Evolutionary conservation across 2,888 invertebrate species (phyloP), one percentile per base, ranked within the genome.

Genomic region (Limenitis camilla): DNA sequence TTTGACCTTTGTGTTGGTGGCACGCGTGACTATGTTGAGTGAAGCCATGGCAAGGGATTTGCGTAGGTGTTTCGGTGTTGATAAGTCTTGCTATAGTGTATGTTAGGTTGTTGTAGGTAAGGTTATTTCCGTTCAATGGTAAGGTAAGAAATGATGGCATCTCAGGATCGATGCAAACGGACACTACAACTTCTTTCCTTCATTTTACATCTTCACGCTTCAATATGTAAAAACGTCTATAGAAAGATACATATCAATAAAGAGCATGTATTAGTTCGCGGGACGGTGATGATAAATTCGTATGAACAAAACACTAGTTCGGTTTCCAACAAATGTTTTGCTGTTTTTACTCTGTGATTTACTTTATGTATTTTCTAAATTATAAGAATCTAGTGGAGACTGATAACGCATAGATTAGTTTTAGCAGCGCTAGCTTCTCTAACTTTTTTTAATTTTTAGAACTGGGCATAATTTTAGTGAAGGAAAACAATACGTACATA

Each of bases 321-420:
- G 74, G 60, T 64, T 62, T 58, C 76, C 79, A 75, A 79, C 73
- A 78, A 76, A 81, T 82, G 70, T 78, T 84, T 86, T 83, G 87
- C 87, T 80, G 71, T 80, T 86, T 81, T 77, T 75, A 81, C 80
- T 83, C 86, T 87, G 87, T 86, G 86, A 87, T 86, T 87, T 84
- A 82, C 78, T 81, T 86, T 86, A 84, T 77, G 82, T 78, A 82
- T 82, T 81, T 78, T 85, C 84, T 86, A 86, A 85, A 87, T 84
- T 85, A 69, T 87, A 87, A 86, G 87, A 73, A 82, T 83, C 80
- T 86, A 86, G 82, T 83, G 85, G 87, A 87, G 87, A 87, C 87
- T 87, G 87, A 87, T 85, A 85, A 77, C 80, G 84, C 85, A 77
- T 87, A 87, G 85, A 83, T 83, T 85, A 86, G 86, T 84, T 86